phyloP scores from a whole-genome alignment of 1,140 invertebrate species.

The Drosophila tristis region DNA sequence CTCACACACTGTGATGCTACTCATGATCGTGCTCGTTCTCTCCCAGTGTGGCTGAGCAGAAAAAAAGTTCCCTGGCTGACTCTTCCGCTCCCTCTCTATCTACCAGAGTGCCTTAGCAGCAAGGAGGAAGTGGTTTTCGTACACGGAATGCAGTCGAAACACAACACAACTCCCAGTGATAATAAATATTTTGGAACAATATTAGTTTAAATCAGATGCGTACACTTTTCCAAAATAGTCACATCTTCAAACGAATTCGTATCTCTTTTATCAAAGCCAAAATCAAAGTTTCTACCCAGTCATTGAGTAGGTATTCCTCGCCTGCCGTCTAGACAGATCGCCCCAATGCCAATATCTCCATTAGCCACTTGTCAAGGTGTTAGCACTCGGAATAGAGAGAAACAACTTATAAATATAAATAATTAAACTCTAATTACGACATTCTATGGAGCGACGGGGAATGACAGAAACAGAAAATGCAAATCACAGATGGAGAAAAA shows the following conservation, averaged over 20 bases:
- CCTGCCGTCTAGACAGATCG: slow-evolving; percentile 36
- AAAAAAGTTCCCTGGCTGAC: no score
- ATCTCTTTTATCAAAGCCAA: not conserved
- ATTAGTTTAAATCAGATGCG: no score
- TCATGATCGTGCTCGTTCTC: no score
- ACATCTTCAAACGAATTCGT: not conserved
- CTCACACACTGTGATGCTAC: no score
- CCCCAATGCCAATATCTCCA: slow-evolving; percentile 31
- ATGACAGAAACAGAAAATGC: slow-evolving; percentile 31
- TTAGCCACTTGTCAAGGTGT: slow-evolving; percentile 22
- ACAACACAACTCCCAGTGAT: no score
- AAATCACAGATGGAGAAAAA: slow-evolving; percentile 29
- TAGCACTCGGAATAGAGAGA: slow-evolving; percentile 9
- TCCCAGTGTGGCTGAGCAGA: no score
- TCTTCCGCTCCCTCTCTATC: no score
- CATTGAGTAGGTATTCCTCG: slow-evolving; percentile 11
- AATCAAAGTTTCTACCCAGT: slow-evolving; percentile 15
- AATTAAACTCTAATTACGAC: slow-evolving; percentile 32
- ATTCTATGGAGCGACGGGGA: slow-evolving; percentile 18
- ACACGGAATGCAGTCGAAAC: no score
- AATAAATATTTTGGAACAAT: no score
- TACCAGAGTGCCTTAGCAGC: no score
- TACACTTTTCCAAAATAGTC: no score
- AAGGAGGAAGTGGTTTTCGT: no score
- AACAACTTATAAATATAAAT: slow-evolving; percentile 32